A percentile compares a stretch with the other conserved stretches of the same genome.
Conservation (phyloP, 2,113 vertebrate genomes). For the Manacus vitellinus region DNA sequence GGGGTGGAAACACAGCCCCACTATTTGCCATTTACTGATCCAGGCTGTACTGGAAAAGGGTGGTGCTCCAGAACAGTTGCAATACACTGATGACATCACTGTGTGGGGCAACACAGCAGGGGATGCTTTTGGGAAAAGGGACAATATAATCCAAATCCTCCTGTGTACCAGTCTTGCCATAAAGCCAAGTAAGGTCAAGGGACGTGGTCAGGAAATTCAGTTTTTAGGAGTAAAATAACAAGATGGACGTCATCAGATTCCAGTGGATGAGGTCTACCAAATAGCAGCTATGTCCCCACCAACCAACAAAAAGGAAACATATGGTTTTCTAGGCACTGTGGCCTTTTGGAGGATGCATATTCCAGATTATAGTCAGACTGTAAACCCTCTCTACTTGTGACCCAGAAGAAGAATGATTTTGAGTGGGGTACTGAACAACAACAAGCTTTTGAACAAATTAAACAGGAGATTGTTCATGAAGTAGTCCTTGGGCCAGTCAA, state of each 20-base stretch:
- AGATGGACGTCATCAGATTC: neutral
- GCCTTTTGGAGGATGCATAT: neutral
- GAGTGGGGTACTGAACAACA: neutral
- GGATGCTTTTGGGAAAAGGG: neutral
- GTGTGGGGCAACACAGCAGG: neutral
- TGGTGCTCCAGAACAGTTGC: neutral
- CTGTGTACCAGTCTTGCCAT: neutral
- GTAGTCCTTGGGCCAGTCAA: neutral
- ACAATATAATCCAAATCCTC: neutral
- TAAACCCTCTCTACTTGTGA: neutral
- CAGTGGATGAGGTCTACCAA: neutral
- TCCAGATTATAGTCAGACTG: neutral
- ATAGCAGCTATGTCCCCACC: neutral
- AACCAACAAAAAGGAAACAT: neutral
- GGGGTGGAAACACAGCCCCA: fast-evolving
- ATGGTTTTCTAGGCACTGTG: neutral
- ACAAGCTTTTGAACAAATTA: neutral
- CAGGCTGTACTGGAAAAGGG: neutral
- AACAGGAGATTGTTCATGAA: neutral
- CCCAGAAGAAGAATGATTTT: neutral
- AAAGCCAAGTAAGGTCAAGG: neutral
- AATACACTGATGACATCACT: neutral
- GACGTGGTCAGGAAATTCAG: neutral
- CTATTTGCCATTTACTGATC: neutral
- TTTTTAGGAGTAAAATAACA: neutral